Conservation (phyloP, 2,797 vertebrate species). For the Peromyscus attwateri region DNA sequence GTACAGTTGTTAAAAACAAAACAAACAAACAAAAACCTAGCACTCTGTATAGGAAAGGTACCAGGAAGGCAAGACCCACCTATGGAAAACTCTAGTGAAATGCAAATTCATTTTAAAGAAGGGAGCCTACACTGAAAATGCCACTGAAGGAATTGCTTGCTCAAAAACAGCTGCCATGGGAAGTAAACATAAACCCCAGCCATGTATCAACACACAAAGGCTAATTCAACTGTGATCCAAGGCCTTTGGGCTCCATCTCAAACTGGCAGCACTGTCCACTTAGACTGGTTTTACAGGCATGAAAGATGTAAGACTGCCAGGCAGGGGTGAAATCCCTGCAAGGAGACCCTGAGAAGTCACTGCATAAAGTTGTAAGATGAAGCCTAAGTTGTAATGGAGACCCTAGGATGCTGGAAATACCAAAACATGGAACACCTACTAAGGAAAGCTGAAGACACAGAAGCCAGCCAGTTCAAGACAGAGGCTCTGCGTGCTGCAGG, state of each 20-base stretch:
- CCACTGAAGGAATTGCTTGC: background rate
- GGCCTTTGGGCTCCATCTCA: too few relatives aligned
- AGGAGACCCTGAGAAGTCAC: background rate
- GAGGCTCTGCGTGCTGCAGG: background rate
- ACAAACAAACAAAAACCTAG: background rate
- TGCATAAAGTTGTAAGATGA: background rate
- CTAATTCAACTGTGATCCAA: background rate
- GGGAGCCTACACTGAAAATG: background rate
- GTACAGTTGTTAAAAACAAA: background rate
- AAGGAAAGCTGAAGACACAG: background rate
- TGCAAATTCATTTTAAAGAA: background rate
- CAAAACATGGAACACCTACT: background rate
- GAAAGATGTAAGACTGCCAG: background rate
- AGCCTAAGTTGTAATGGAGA: background rate
- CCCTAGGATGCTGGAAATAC: background rate
- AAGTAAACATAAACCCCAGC: background rate
- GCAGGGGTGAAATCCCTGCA: background rate
- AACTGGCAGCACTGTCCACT: background rate
- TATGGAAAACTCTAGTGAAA: background rate
- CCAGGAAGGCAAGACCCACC: background rate
- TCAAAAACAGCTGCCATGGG: background rate
- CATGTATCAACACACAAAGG: background rate
- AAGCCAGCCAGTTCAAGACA: background rate
- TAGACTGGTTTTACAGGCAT: background rate
- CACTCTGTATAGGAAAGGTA: background rate